Conservation (phyloP, 2,113 vertebrate species). For the Varanus komodoensis region DNA sequence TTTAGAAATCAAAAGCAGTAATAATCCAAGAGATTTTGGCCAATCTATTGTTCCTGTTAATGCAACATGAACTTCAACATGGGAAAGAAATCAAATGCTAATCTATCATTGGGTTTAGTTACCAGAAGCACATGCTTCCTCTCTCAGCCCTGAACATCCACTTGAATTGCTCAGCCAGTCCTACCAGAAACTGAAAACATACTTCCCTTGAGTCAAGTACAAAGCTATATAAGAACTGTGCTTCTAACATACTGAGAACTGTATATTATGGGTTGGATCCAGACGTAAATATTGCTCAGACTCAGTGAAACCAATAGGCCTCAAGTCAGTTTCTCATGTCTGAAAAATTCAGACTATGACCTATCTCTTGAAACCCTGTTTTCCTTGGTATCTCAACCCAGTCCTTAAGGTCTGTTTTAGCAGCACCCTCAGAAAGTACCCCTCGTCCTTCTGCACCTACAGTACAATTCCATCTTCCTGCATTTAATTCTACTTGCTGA, state of each 20-base stretch:
- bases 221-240: rapidly evolving
- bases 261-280: not conserved
- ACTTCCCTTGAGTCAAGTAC: not conserved
- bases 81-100: not conserved
- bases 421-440: not conserved
- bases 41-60: not conserved
- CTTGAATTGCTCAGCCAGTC: rapidly evolving
- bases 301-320: not conserved
- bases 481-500: not conserved
- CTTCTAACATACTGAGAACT: not conserved
- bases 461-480: not conserved
- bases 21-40: not conserved
- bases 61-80: not conserved
- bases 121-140: constrained; percentile 32
- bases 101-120: not conserved
- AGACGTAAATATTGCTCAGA: not conserved
- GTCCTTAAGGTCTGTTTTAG: not conserved
- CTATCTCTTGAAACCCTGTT: not conserved
- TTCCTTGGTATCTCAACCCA: not conserved
- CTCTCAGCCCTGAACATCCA: constrained; percentile 37
- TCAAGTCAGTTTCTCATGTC: too few relatives aligned
- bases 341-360: too few relatives aligned
- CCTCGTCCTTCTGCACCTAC: not conserved
- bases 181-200: not conserved
- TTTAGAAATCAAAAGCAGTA: constrained; percentile 20